Evolutionary conservation across 92 coral and sea anemone genomes (phyloP).

Genomic region (Parazoanthus darwini): DNA sequence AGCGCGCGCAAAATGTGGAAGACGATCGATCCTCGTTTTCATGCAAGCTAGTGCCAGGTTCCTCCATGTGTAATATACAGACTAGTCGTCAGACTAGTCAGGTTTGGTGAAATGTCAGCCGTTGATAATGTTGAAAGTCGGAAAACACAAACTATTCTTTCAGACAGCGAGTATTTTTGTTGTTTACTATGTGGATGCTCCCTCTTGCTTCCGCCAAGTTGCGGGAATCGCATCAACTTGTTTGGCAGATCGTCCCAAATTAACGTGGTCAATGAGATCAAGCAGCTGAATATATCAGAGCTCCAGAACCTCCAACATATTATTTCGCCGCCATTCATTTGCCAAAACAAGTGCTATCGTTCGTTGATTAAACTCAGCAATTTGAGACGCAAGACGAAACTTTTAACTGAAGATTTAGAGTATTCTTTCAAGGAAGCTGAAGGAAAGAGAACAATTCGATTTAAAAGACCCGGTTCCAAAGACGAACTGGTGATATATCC

Average conservation of each 20-base stretch:
- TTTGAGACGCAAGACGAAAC: neutral
- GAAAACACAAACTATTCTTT: neutral
- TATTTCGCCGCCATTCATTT: neutral
- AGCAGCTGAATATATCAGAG: neutral
- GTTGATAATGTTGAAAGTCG: too few species aligned
- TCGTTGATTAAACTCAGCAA: neutral
- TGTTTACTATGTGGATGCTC: slow-evolving; percentile 11
- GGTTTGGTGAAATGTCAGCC: neutral
- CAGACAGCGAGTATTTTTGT: slow-evolving; percentile 6
- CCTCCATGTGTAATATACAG: too few species aligned
- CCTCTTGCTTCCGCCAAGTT: neutral
- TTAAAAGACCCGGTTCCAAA: neutral
- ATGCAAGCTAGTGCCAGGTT: too few species aligned
- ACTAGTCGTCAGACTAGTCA: too few species aligned
- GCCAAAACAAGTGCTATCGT: slow-evolving; percentile 3
- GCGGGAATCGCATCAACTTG: neutral
- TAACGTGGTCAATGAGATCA: slow-evolving; percentile 1
- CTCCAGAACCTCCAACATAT: neutral
- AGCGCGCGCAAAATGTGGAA: too few species aligned
- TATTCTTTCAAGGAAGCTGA: neutral
- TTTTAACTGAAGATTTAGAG: neutral
- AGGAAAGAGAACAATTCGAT: neutral
- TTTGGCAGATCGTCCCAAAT: slow-evolving; percentile 1
- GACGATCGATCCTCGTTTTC: too few species aligned
- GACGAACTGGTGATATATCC: neutral